Evolutionary conservation across 2,888 invertebrate genomes (phyloP).

Genomic region (Neuroscelio doddi): DNA sequence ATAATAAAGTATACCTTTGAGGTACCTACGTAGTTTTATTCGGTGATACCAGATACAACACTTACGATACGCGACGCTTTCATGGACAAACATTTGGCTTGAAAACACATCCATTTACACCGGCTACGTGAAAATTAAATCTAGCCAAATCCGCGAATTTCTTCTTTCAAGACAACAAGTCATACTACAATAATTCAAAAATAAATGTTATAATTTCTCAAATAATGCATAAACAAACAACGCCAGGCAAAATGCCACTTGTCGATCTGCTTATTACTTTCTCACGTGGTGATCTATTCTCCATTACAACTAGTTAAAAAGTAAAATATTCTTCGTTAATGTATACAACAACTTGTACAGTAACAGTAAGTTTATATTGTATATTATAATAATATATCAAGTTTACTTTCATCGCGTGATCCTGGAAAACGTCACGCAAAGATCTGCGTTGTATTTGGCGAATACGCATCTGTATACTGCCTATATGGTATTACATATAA

Average conservation of each 20-base stretch:
- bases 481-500: slow-evolving; percentile 65
- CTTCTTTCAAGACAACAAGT: neutral
- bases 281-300: no score
- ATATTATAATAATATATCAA: slow-evolving; percentile 10
- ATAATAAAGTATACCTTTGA: slow-evolving; percentile 72
- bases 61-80: slow-evolving; percentile 58
- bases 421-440: slow-evolving; percentile 55
- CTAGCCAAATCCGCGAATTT: no score
- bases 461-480: slow-evolving; percentile 69
- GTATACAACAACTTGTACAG: neutral
- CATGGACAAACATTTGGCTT: slow-evolving; percentile 18
- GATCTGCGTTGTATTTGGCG: slow-evolving; percentile 68
- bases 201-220: neutral
- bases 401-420: neutral
- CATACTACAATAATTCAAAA: neutral
- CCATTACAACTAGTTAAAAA: no score
- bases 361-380: slow-evolving; percentile 8
- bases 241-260: no score
- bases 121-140: no score
- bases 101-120: neutral
- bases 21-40: slow-evolving; percentile 71
- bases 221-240: no score
- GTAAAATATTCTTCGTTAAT: no score
- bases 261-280: no score
- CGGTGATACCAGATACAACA: slow-evolving; percentile 68